Conservation (phyloP, 2,113 vertebrate genomes). For the Phodopus roborovskii region DNA sequence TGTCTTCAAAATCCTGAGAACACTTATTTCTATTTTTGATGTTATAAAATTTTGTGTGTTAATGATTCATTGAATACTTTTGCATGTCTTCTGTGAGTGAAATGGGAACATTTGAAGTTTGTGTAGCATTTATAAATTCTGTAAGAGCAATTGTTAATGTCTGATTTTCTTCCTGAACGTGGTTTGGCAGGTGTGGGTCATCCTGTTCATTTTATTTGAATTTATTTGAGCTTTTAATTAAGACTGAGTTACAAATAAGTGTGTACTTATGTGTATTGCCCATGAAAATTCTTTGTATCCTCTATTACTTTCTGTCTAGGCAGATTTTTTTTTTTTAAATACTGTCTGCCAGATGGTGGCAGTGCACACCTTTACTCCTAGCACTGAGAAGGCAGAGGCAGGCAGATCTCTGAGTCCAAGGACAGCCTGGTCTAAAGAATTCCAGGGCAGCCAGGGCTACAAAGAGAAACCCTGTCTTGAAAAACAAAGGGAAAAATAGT, state of each 20-base stretch:
- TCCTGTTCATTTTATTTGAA: background rate
- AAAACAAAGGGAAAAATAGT: background rate
- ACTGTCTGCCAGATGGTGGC: background rate
- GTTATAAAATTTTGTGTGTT: slow-evolving; percentile 24
- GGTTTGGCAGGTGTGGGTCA: background rate
- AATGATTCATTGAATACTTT: too few relatives aligned
- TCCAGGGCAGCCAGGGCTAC: background rate
- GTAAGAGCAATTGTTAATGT: slow-evolving; percentile 17
- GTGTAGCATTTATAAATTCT: slow-evolving; percentile 43
- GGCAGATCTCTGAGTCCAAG: background rate
- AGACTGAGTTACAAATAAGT: background rate
- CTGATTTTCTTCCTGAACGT: slow-evolving; percentile 44
- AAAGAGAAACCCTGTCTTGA: background rate
- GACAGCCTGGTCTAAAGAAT: too few relatives aligned
- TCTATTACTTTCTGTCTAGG: slow-evolving; percentile 22
- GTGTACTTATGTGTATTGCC: background rate
- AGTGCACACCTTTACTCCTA: background rate
- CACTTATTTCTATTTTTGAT: slow-evolving; percentile 7
- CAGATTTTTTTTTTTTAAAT: background rate
- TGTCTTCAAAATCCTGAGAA: slow-evolving; percentile 30
- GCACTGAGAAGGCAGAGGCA: background rate
- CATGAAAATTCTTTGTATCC: slow-evolving; percentile 4
- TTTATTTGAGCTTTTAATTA: slow-evolving; percentile 16
- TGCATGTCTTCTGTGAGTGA: too few relatives aligned
- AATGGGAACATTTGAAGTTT: slow-evolving; percentile 15